Percentiles rank a stretch among this genome's conserved stretches.
phyloP scores from a whole-genome alignment of 2,797 vertebrate species.

The Sardinella longiceps region DNA sequence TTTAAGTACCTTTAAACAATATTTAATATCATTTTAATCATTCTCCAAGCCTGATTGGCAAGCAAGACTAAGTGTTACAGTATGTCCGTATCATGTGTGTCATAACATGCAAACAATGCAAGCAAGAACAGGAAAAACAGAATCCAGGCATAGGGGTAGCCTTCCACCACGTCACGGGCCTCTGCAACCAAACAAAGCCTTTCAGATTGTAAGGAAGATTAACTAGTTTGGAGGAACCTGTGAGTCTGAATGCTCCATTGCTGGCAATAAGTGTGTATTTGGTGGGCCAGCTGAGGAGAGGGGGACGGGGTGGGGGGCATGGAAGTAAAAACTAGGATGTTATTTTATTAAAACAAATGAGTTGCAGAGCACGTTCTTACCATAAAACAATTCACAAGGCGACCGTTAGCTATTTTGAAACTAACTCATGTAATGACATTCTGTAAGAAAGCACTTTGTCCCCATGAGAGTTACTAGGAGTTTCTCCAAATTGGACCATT shows the following conservation, averaged over 20 bases:
- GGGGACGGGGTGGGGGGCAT: not conserved
- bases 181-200: not conserved
- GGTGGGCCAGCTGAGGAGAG: not conserved
- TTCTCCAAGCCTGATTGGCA: not conserved
- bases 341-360: constrained; percentile 21
- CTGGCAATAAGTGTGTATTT: not conserved
- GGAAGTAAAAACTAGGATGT: constrained; percentile 9
- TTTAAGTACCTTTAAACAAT: not conserved
- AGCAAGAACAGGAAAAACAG: constrained; percentile 1
- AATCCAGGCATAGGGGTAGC: not conserved
- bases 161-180: not conserved
- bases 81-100: not conserved
- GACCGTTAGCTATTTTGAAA: constrained; percentile 5
- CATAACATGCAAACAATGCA: not conserved
- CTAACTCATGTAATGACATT: constrained; percentile 5
- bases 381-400: constrained; percentile 26
- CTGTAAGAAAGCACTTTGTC: not conserved
- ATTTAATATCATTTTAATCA: no score
- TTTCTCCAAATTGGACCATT: not conserved
- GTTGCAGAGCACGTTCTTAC: constrained; percentile 15
- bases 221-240: not conserved
- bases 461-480: constrained; percentile 1
- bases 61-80: not conserved
- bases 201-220: not conserved
- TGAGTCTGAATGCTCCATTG: not conserved